These are phyloP conservation scores for Pseudomyrmex concolor DNA, from an alignment of 1,140 invertebrate species.

Conservation along the genomic window DNA sequence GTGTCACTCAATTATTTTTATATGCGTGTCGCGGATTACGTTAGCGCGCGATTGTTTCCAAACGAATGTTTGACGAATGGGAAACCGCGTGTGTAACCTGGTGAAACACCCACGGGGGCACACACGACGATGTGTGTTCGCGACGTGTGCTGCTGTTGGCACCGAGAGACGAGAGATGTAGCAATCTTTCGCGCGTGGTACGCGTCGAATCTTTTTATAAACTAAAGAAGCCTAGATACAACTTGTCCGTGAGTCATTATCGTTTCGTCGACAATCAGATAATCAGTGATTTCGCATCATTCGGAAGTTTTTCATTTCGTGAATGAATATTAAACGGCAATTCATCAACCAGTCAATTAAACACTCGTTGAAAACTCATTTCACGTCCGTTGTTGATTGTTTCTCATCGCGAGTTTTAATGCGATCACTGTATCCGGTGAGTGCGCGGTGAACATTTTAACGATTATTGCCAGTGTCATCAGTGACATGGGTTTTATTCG, in stretches of 20 bases:
- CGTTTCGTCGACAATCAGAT: constrained; percentile 26
- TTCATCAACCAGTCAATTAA: constrained; percentile 33
- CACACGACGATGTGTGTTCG: neutral
- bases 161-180: constrained; percentile 61
- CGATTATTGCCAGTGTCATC: neutral
- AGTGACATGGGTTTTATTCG: neutral
- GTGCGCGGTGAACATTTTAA: neutral
- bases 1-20: constrained; percentile 33
- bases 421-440: neutral
- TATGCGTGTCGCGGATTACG: constrained; percentile 26
- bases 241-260: constrained; percentile 55
- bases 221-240: constrained; percentile 67
- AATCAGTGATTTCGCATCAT: neutral
- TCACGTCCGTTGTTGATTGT: neutral
- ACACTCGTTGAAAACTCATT: constrained; percentile 12
- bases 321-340: neutral
- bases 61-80: constrained; percentile 26
- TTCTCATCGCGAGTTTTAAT: neutral
- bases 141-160: constrained; percentile 56
- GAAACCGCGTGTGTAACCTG: constrained; percentile 31
- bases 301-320: neutral
- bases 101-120: constrained; percentile 54
- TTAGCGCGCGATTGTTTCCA: constrained; percentile 56
- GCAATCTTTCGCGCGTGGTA: constrained; percentile 62
- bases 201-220: constrained; percentile 67